Evolutionary conservation across 2,888 invertebrate species (phyloP).

Genomic region (Sminthurinus aureus): DNA sequence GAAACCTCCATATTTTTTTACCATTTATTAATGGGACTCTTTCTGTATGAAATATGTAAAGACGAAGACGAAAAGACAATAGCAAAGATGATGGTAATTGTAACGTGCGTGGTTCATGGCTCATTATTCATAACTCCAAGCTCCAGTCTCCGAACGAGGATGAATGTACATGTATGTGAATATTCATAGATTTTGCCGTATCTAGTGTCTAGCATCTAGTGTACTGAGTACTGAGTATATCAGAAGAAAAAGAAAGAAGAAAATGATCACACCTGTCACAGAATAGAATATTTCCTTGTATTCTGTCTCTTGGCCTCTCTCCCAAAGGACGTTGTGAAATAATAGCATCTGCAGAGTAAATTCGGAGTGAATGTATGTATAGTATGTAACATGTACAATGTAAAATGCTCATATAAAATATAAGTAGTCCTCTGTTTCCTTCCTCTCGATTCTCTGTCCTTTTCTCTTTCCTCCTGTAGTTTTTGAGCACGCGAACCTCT

Average conservation of each 20-base stretch:
- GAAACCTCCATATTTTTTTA: too few relatives aligned
- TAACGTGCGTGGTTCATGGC: neutral
- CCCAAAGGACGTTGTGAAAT: slow-evolving; percentile 42
- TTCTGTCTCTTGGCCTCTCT: slow-evolving; percentile 18
- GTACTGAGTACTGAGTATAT: neutral
- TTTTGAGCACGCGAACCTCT: slow-evolving; percentile 38
- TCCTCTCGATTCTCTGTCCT: too few relatives aligned
- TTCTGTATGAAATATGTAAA: too few relatives aligned
- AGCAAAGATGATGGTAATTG: slow-evolving; percentile 5
- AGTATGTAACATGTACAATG: too few relatives aligned
- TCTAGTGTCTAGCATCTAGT: neutral
- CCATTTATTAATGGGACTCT: too few relatives aligned
- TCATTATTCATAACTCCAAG: too few relatives aligned
- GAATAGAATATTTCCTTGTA: slow-evolving; percentile 37
- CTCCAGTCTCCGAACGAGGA: neutral
- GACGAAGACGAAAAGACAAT: neutral
- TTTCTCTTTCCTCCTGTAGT: neutral
- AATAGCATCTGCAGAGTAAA: slow-evolving; percentile 40
- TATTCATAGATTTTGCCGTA: neutral
- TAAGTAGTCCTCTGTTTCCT: slow-evolving; percentile 21
- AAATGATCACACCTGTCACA: slow-evolving; percentile 51
- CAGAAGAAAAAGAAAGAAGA: slow-evolving; percentile 38
- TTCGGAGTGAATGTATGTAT: too few relatives aligned
- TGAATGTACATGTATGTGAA: neutral
- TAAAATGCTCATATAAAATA: slow-evolving; percentile 29